Conservation (phyloP, 2,113 vertebrate species). For the Tachycineta bicolor region DNA sequence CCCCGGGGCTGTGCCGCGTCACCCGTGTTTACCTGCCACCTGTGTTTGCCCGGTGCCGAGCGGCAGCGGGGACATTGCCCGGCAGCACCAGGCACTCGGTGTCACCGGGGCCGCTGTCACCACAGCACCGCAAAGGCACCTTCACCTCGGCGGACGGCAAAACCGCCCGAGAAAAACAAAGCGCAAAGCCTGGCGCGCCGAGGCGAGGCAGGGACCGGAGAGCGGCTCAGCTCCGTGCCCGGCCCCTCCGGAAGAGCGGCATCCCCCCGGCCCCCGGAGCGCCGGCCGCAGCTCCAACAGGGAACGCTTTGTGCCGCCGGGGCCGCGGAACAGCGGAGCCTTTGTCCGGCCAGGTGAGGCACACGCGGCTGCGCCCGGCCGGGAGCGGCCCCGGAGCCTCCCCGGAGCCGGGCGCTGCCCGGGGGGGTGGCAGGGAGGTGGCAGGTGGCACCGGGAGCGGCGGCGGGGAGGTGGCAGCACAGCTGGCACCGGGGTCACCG, state of each 20-base stretch:
- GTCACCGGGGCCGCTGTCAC: not conserved
- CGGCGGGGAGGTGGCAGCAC: rapidly evolving
- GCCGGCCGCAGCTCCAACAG: constrained; percentile 19
- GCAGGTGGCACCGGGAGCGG: rapidly evolving
- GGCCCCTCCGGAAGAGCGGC: not conserved
- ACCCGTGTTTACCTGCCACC: not conserved
- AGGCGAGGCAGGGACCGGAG: not conserved
- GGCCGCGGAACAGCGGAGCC: not conserved
- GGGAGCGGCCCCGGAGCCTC: not conserved
- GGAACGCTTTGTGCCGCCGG: not conserved
- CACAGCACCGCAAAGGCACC: not conserved
- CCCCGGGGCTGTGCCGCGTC: not conserved
- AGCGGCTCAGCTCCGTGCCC: not conserved
- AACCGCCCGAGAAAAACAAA: not conserved
- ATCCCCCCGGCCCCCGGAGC: not conserved
- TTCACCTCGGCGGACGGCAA: not conserved
- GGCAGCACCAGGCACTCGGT: not conserved
- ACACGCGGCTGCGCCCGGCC: not conserved
- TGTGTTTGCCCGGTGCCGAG: not conserved
- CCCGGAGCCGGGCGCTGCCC: not conserved
- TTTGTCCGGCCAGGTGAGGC: constrained; percentile 37
- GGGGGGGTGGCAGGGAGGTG: rapidly evolving
- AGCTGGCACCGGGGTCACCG: rapidly evolving
- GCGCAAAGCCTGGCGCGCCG: rapidly evolving
- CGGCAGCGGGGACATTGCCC: not conserved